Evolutionary conservation across 2,113 vertebrate genomes (phyloP).

Genomic region (Syngnathus typhle): DNA sequence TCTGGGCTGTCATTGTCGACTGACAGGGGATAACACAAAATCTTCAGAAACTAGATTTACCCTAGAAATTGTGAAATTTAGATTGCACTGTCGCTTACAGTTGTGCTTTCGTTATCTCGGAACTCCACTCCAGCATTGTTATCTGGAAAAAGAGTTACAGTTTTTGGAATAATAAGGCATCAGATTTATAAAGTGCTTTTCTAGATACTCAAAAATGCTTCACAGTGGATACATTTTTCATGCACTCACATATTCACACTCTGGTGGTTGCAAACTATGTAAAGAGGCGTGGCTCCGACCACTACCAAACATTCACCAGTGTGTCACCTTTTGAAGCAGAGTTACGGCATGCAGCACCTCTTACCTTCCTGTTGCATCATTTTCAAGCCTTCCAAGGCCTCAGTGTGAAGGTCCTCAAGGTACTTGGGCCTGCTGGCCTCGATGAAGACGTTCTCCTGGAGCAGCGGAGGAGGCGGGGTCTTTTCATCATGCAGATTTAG

Average conservation of each 20-base stretch:
- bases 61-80: not conserved
- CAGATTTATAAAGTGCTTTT: too few relatives aligned
- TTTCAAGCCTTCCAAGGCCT: conserved; percentile 86
- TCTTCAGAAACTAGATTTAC: not conserved
- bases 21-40: conserved; percentile 35
- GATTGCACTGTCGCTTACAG: conserved; percentile 51
- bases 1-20: conserved; percentile 68
- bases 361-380: conserved; percentile 87
- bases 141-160: conserved; percentile 66
- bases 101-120: conserved; percentile 78
- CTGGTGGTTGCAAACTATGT: too few relatives aligned
- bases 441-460: conserved; percentile 89
- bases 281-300: too few relatives aligned
- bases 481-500: conserved; percentile 66
- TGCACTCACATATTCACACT: too few relatives aligned
- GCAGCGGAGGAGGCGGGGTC: conserved; percentile 52
- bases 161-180: conserved; percentile 11
- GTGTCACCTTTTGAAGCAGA: not conserved
- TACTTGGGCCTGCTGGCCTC: conserved; percentile 79
- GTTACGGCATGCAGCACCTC: not conserved
- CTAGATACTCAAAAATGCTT: too few relatives aligned
- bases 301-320: too few relatives aligned
- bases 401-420: conserved; percentile 85
- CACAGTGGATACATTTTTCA: too few relatives aligned
- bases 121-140: conserved; percentile 77